These are phyloP conservation scores for Siniperca scherzeri DNA, from an alignment of 2,797 vertebrate genomes.

Conservation along the genomic window DNA sequence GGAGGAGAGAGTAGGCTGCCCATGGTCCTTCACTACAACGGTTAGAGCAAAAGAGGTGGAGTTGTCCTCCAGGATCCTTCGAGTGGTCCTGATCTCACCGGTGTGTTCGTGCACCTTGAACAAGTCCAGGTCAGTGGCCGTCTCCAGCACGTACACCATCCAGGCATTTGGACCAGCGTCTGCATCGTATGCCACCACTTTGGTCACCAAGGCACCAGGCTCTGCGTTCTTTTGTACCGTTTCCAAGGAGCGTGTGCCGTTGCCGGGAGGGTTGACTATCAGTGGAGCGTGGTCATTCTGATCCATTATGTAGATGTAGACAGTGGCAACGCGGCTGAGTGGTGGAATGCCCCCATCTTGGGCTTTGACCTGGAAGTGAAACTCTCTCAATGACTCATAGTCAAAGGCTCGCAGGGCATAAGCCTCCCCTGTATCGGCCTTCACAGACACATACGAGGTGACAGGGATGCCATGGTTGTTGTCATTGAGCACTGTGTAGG, in stretches of 20 bases:
- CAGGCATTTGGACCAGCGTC: constrained; percentile 97
- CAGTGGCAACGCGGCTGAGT: constrained; percentile 93
- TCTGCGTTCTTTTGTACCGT: constrained; percentile 92
- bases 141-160: constrained; percentile 92
- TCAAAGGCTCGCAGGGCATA: constrained; percentile 96
- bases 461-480: constrained; percentile 95
- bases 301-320: constrained; percentile 95
- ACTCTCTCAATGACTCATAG: constrained; percentile 95
- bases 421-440: constrained; percentile 92
- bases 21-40: constrained; percentile 94
- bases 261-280: constrained; percentile 93
- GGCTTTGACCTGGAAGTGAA: constrained; percentile 95
- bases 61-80: constrained; percentile 93
- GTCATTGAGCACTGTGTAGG: constrained; percentile 93
- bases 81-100: constrained; percentile 95
- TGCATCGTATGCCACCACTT: constrained; percentile 96
- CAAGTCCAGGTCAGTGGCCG: constrained; percentile 90
- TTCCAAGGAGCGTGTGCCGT: constrained; percentile 91
- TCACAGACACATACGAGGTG: constrained; percentile 94
- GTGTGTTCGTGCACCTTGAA: constrained; percentile 96
- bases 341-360: constrained; percentile 93
- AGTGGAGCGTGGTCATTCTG: constrained; percentile 95
- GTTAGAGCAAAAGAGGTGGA: constrained; percentile 91
- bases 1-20: constrained; percentile 91
- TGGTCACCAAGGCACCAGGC: constrained; percentile 94